Conservation (phyloP, 2,113 vertebrate genomes). For the Centrocercus urophasianus region DNA sequence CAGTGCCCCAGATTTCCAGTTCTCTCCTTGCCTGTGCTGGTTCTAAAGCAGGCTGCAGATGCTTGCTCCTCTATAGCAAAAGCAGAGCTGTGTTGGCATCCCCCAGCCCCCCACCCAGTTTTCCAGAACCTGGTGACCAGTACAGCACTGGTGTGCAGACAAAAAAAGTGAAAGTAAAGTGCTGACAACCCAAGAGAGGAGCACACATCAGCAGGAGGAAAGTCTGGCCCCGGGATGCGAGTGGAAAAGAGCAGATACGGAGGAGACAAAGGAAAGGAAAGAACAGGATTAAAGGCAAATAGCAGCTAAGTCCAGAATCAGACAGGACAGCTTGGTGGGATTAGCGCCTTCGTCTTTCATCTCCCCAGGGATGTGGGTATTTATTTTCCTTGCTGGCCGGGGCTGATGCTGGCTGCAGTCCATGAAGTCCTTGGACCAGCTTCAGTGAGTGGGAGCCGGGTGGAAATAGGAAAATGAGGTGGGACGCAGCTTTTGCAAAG, state of each 20-base stretch:
- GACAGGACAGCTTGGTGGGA: neutral
- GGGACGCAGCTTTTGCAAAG: fast-evolving
- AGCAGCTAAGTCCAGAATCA: neutral
- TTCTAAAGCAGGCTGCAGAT: neutral
- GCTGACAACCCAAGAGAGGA: neutral
- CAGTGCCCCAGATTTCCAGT: neutral
- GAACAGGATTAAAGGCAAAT: conserved; percentile 24
- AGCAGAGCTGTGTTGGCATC: neutral
- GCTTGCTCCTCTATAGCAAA: neutral
- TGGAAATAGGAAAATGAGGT: neutral
- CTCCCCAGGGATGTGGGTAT: neutral
- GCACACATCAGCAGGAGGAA: neutral
- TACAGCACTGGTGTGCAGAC: neutral
- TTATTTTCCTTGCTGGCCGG: neutral
- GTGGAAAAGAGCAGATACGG: neutral
- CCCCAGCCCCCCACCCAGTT: neutral
- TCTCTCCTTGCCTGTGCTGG: neutral
- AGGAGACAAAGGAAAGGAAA: conserved; percentile 4
- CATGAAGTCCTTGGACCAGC: fast-evolving
- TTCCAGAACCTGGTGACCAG: neutral
- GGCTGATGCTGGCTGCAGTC: neutral
- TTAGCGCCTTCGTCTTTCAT: neutral
- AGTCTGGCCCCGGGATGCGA: neutral
- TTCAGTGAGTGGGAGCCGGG: fast-evolving
- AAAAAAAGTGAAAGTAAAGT: neutral